Evolutionary conservation across 2,888 invertebrate species (phyloP).

Genomic region (Callyntrura sp.): DNA sequence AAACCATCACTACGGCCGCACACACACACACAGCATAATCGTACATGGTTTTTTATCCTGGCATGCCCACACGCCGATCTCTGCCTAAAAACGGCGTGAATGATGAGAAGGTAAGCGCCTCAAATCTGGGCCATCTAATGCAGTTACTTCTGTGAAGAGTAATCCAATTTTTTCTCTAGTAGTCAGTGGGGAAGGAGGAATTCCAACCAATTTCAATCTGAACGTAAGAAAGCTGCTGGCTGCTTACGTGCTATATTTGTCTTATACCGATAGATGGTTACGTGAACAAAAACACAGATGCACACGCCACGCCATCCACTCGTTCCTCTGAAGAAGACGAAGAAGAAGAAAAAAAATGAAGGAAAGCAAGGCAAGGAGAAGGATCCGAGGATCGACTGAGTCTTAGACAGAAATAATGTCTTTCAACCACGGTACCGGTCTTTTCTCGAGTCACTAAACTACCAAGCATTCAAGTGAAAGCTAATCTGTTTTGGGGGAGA

Average conservation of each 20-base stretch:
- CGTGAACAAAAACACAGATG: background rate
- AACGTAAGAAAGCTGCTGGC: constrained; percentile 50
- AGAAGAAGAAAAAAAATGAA: background rate
- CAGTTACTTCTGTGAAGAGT: constrained; percentile 72
- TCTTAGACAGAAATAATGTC: constrained; percentile 73
- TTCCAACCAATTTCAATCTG: constrained; percentile 78
- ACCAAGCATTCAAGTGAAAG: constrained; percentile 76
- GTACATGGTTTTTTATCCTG: background rate
- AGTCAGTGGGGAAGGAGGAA: constrained; percentile 72
- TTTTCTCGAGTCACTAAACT: constrained; percentile 65
- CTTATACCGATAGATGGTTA: background rate
- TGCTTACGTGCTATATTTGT: background rate
- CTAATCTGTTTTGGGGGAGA: constrained; percentile 76
- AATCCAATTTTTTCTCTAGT: constrained; percentile 74
- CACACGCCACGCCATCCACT: background rate
- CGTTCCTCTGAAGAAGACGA: constrained; percentile 20
- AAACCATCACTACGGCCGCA: constrained; percentile 13
- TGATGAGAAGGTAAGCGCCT: constrained; percentile 75
- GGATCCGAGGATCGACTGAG: constrained; percentile 50
- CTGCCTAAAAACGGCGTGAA: constrained; percentile 51
- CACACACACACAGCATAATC: background rate
- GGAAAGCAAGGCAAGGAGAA: constrained; percentile 41
- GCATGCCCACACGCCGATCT: background rate
- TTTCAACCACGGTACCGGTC: constrained; percentile 58
- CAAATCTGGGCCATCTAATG: constrained; percentile 73